Base-by-base conservation (phyloP, 2,113 vertebrate genomes). In the Xenus cinereus region DNA sequence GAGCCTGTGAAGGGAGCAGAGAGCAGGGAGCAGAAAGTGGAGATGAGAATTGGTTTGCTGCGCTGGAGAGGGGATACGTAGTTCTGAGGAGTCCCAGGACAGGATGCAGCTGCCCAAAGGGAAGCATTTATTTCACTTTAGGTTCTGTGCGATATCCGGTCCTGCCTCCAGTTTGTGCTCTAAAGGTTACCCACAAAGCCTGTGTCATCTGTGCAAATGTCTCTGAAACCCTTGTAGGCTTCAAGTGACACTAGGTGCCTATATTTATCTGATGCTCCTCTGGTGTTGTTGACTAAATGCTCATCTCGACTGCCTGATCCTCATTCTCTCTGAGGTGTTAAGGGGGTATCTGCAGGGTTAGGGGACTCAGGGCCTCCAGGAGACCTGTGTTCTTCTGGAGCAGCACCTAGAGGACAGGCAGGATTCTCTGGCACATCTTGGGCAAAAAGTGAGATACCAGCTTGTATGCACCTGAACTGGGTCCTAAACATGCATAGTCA, bases 1-100 rank as follows among this genome's bases (percentile, higher is more conserved):
- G 18, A 33, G 2, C 7, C 45, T 60, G 18, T 78, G 66, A 73
- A 78, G 39, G 28, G 24, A 84, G 27, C 23, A 80, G 24, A 21
- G 46, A 48, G 21, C 46, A 48, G 46, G 5, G 46, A 56, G 12
- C 1, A 0, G 26, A 78, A 18, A 53, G 18, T 10, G 22, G 19
- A 57, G 16, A 5, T 50, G 9, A 74, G 41, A 62, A 43, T 3
- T 41, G 15, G 26, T 73, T 84, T 85, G 27, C 41, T 56, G 32
- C 1, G 1, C 20, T 68, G 33, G 28, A 85, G 23, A 45, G n/a
- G 37, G 64, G 37, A 32, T 37, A 51, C 0, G 0, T 57, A 59
- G n/a, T 46, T 66, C 59, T 62, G n/a, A 39, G 28, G 37, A 64
- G 37, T 77, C 57, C 28, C 39, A 71, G 33, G 33, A 64, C 12